Conservation (phyloP, 2,113 vertebrate species). For the Oncorhynchus tshawytscha region DNA sequence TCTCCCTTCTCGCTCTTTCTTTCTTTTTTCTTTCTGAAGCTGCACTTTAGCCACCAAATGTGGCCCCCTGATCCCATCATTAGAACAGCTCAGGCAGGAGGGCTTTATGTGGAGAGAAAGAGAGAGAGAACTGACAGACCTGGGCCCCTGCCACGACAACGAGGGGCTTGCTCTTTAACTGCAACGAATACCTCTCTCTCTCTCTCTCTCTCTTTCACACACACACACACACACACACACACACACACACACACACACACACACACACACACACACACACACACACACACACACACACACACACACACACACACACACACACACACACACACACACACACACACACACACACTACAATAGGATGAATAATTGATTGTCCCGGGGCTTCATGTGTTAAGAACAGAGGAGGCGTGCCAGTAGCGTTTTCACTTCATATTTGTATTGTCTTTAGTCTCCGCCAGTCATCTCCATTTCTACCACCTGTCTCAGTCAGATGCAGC, state of each 20-base stretch:
- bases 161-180: conserved; percentile 72
- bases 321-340: conserved; percentile 65
- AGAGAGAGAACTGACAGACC: conserved; percentile 53
- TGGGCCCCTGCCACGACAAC: conserved; percentile 65
- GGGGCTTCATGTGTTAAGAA: conserved; percentile 84
- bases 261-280: conserved; percentile 67
- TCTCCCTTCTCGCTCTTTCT: not conserved
- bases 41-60: conserved; percentile 79
- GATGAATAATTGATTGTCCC: conserved; percentile 91
- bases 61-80: conserved; percentile 77
- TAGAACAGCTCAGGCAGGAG: conserved; percentile 72
- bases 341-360: conserved; percentile 78
- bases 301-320: conserved; percentile 67
- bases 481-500: conserved; percentile 83
- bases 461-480: conserved; percentile 99
- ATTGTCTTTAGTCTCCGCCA: conserved; percentile 92
- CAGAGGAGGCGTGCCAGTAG: conserved; percentile 83
- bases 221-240: conserved; percentile 67
- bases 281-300: conserved; percentile 67
- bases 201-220: conserved; percentile 54
- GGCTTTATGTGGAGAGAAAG: conserved; percentile 36
- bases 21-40: conserved; percentile 51
- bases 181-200: conserved; percentile 70
- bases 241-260: conserved; percentile 66
- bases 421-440: conserved; percentile 99